These are phyloP conservation scores for Rhombomys opimus DNA, from an alignment of 2,113 vertebrate species.

Conservation along the genomic window DNA sequence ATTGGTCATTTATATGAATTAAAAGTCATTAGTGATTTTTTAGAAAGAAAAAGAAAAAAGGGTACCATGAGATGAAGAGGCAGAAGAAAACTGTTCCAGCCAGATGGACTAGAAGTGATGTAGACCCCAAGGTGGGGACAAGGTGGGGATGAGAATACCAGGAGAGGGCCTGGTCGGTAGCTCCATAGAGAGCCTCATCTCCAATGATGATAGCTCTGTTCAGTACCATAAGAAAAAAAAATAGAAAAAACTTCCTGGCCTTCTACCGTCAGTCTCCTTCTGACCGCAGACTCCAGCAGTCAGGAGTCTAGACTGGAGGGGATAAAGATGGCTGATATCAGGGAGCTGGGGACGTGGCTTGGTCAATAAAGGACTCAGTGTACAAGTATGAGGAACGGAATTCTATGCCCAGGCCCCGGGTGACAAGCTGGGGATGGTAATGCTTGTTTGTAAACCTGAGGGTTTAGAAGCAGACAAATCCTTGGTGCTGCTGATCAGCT, in stretches of 20 bases:
- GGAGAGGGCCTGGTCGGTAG: accelerated
- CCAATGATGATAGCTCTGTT: background rate
- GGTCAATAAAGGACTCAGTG: background rate
- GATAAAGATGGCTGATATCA: background rate
- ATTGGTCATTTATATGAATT: background rate
- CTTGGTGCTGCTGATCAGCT: background rate
- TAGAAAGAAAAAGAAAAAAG: background rate
- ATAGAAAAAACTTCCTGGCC: background rate
- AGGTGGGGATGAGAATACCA: background rate
- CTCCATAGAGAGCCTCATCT: background rate
- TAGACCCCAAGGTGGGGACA: background rate
- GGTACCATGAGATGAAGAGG: background rate
- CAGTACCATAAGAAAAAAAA: too few species aligned
- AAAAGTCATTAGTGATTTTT: background rate
- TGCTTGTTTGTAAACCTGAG: background rate
- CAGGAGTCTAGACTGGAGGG: background rate
- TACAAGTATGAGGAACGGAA: background rate
- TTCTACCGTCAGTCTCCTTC: background rate
- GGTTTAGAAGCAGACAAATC: background rate
- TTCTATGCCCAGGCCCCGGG: background rate
- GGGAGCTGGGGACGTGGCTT: background rate
- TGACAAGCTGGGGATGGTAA: background rate
- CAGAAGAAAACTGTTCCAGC: background rate
- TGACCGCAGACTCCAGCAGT: background rate
- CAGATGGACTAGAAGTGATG: background rate